These are phyloP conservation scores for Drosophila anomalipes DNA, from an alignment of 2,888 invertebrate species.

Conservation along the genomic window DNA sequence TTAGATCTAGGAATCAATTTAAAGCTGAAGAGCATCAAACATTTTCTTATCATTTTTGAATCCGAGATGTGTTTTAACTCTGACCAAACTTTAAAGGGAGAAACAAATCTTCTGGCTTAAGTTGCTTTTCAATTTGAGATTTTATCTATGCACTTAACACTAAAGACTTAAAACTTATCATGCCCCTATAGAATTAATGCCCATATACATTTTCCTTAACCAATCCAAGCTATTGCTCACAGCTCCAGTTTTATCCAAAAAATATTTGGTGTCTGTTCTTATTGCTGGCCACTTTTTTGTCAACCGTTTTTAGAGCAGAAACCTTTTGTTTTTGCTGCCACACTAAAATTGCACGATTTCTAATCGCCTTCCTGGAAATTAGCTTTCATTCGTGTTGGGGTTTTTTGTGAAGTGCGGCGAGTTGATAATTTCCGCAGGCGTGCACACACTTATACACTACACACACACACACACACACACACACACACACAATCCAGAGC, in stretches of 20 bases:
- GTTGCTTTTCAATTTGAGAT: too few relatives aligned
- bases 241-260: constrained; percentile 29
- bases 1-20: neutral
- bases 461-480: constrained; percentile 47
- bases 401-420: constrained; percentile 49
- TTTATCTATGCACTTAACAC: neutral
- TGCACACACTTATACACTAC: constrained; percentile 41
- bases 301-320: constrained; percentile 20
- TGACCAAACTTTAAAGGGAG: neutral
- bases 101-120: neutral
- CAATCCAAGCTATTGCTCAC: neutral
- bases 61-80: neutral
- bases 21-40: neutral
- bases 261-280: constrained; percentile 25
- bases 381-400: constrained; percentile 60
- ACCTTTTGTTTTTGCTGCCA: constrained; percentile 43
- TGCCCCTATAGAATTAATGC: neutral
- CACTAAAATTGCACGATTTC: constrained; percentile 56
- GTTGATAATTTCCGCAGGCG: constrained; percentile 70
- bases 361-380: constrained; percentile 75
- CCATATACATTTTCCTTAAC: neutral
- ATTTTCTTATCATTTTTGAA: neutral
- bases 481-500: constrained; percentile 26
- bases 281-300: constrained; percentile 43
- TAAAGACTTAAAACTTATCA: neutral